Conservation (phyloP, 2,113 vertebrate species). For the Galbula dea region DNA sequence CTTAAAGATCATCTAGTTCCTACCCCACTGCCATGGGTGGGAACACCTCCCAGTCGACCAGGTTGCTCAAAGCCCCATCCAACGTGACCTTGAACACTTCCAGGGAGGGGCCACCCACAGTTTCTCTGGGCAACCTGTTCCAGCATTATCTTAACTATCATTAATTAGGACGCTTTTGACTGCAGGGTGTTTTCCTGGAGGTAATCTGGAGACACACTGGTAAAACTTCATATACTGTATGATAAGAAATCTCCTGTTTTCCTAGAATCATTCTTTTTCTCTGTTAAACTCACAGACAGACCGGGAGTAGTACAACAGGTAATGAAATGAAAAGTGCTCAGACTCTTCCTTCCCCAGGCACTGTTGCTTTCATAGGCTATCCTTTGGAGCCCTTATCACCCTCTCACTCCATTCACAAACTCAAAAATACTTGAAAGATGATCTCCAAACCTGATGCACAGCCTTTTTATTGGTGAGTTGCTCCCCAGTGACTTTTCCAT, state of each 20-base stretch:
- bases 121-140: neutral
- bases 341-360: neutral
- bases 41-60: neutral
- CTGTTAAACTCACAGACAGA: neutral
- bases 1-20: neutral
- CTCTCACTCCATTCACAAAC: neutral
- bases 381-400: neutral
- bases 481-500: neutral
- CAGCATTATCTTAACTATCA: neutral
- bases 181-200: neutral
- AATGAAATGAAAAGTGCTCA: neutral
- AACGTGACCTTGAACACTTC: neutral
- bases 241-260: neutral
- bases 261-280: neutral
- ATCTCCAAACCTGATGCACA: neutral
- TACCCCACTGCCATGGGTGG: rapidly evolving
- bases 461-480: neutral
- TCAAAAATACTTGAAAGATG: neutral
- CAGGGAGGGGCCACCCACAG: neutral
- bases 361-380: neutral
- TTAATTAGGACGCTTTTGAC: neutral
- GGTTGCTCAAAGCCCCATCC: neutral
- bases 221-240: neutral
- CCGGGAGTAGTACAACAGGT: neutral
- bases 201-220: neutral